Base-by-base conservation (phyloP, 2,797 vertebrate genomes). In the Hippocampus kuda region DNA sequence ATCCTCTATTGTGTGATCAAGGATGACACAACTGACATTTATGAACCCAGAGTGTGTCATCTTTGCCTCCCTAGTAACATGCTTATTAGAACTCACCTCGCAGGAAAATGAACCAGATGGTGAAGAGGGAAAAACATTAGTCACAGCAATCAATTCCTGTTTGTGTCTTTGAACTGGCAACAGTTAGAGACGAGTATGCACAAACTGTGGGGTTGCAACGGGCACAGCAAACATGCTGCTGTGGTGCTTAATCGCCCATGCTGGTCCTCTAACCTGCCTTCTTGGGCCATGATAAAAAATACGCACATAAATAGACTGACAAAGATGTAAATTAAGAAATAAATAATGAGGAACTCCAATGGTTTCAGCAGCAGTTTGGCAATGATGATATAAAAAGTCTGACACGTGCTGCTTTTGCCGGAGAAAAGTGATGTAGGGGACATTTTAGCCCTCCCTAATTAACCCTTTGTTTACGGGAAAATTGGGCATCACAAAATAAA, bases 101-200 rank as follows among this genome's bases (percentile, higher is more conserved):
- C 71, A 85, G 64, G 75, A 86, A 89, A 89, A 88, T 77, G 66
- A 89, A 89, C 77, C 86, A 91, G 82, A 90, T 89, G 86, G 86
- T 73, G 68, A 79, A 67, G 78, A 65, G 70, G 72, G 44, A 70
- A 77, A 81, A 85, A 65, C 86, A 88, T 90, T 88, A 87, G 83
- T 89, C 82, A 86, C 80, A 82, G 83, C 81, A 87, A 89, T 91
- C 88, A 88, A 90, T 90, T 86, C 72, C 83, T 85, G 83, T 85
- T 87, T 84, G 74, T 72, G 80, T 84, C 83, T 90, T 85, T 87
- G 83, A 89, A 88, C 83, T 80, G 74, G 80, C 71, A 80, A 88
- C 84, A 88, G 87, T 89, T 77, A 59, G 70, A 88, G 86, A 89
- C 87, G 89, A 85, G 87, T 83, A 85, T 88, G 82, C 83, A 77